Conservation (phyloP, 2,113 vertebrate species). For the Pterocles gutturalis region DNA sequence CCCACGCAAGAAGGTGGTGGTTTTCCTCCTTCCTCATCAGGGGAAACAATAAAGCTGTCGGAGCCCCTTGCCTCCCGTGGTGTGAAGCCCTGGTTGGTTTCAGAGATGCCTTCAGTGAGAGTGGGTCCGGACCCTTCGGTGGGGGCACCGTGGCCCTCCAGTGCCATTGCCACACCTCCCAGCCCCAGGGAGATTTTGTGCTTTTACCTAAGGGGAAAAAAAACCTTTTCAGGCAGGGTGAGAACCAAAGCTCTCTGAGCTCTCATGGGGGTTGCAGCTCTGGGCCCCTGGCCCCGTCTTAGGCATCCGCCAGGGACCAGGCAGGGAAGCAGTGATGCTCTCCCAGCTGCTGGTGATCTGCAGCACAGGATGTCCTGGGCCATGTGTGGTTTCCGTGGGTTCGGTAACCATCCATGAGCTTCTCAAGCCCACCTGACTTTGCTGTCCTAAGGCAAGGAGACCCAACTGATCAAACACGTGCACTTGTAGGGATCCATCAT, state of each 20-base stretch:
- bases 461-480: not conserved
- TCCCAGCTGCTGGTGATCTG: not conserved
- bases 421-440: not conserved
- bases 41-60: not conserved
- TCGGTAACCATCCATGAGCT: not conserved
- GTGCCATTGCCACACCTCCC: not conserved
- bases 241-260: not conserved
- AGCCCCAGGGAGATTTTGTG: not conserved
- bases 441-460: not conserved
- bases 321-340: not conserved
- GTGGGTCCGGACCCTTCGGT: accelerated
- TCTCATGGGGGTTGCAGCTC: too few species aligned
- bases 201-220: not conserved
- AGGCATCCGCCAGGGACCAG: too few species aligned
- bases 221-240: not conserved
- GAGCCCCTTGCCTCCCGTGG: not conserved
- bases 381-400: accelerated
- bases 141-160: accelerated
- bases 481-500: accelerated
- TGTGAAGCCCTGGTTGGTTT: accelerated
- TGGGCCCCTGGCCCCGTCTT: too few species aligned
- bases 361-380: not conserved
- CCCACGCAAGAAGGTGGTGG: constrained; percentile 2
- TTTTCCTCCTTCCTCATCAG: not conserved
- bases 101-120: not conserved